Percentiles rank a stretch among this genome's conserved stretches.
phyloP scores from a whole-genome alignment of 2,888 invertebrate genomes.

The Achlya flavicornis region DNA sequence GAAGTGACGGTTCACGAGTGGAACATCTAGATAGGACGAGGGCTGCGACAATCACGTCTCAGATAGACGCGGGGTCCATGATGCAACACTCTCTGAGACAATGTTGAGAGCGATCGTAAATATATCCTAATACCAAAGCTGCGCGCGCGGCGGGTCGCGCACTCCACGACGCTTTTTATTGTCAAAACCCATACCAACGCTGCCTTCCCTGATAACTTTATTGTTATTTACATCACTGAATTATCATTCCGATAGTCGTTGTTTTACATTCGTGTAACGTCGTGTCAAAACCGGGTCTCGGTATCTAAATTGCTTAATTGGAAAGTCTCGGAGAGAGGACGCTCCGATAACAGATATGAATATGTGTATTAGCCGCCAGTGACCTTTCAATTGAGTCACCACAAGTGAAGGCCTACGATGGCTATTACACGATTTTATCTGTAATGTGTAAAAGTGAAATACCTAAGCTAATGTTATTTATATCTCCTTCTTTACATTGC shows the following conservation, averaged over 20 bases:
- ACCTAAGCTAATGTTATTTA: constrained; percentile 55
- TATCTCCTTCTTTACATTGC: constrained; percentile 53
- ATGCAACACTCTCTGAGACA: constrained; percentile 35
- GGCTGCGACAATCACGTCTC: constrained; percentile 19
- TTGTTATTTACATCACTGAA: constrained; percentile 82
- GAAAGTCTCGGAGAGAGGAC: constrained; percentile 71
- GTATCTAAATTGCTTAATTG: constrained; percentile 84
- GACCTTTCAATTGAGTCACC: constrained; percentile 67
- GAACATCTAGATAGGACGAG: constrained; percentile 21
- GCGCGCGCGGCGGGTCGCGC: constrained; percentile 64
- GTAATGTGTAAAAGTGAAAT: constrained; percentile 56
- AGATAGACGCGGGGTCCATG: constrained; percentile 18
- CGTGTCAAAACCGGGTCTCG: constrained; percentile 66
- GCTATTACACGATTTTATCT: constrained; percentile 65
- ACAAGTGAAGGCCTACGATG: constrained; percentile 44
- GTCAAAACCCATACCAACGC: constrained; percentile 78
- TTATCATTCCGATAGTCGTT: constrained; percentile 79
- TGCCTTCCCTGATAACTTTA: constrained; percentile 79
- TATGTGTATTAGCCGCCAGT: constrained; percentile 55
- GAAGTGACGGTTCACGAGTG: constrained; percentile 22
- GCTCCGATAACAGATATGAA: constrained; percentile 64
- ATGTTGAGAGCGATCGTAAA: constrained; percentile 63
- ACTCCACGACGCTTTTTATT: constrained; percentile 75
- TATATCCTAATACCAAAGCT: constrained; percentile 67
- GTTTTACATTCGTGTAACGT: constrained; percentile 80